Conservation (phyloP, 1,140 invertebrate genomes). For the Drosophila serrata region DNA sequence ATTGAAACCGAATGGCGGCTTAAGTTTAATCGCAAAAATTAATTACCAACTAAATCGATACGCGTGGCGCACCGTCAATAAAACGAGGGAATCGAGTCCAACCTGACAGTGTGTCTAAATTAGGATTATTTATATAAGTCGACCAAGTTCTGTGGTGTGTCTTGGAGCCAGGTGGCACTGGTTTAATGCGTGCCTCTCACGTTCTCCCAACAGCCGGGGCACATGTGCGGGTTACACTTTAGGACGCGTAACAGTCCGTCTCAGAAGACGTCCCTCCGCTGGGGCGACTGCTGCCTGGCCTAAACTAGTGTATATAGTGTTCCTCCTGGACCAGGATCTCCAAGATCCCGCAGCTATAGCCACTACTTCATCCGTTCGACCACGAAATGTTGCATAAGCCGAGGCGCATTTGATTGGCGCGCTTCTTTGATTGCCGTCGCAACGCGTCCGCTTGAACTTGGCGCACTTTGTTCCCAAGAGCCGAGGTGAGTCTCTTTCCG, state of each 20-base stretch:
- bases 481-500: conserved; percentile 66
- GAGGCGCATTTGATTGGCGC: conserved; percentile 80
- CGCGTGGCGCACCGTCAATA: conserved; percentile 32
- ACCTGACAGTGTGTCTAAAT: neutral
- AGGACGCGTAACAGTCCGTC: conserved; percentile 97
- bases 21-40: conserved; percentile 29
- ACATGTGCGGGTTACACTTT: conserved; percentile 97
- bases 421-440: conserved; percentile 70
- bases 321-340: conserved; percentile 40
- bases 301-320: conserved; percentile 9
- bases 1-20: conserved; percentile 32
- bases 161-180: conserved; percentile 19
- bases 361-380: conserved; percentile 19
- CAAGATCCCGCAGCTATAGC: conserved; percentile 7
- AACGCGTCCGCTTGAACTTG: conserved; percentile 74
- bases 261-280: conserved; percentile 96
- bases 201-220: conserved; percentile 85
- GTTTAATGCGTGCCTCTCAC: conserved; percentile 68
- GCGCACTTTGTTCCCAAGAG: conserved; percentile 44
- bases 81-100: neutral
- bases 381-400: conserved; percentile 77
- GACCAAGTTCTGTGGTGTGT: conserved; percentile 16
- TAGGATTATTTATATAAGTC: conserved; percentile 36
- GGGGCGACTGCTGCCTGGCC: conserved; percentile 93
- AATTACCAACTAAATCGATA: conserved; percentile 37